Evolutionary conservation across 2,113 vertebrate species (phyloP), one percentile per base, ranked within the genome.

Genomic region (Leptocoma aspasia): DNA sequence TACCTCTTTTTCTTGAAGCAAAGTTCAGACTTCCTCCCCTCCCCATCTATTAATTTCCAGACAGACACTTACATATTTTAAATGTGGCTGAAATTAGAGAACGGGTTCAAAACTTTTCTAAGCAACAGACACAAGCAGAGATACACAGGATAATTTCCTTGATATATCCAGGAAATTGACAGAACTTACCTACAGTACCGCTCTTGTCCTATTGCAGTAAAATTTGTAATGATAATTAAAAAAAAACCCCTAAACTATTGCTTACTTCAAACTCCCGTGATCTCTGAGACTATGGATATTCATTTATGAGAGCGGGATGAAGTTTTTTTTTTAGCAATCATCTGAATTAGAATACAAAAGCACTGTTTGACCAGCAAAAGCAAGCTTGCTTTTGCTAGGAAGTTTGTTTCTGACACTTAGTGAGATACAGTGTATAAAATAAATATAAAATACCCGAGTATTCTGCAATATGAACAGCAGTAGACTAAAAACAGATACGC

Each of bases 401-500:
- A 64, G 27, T 10, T 49, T 41, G 27, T 13, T 45, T 17, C 35
- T 42, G 15, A 11, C 3, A 9, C 18, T 28, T 3, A 33, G 30
- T 2, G 11, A 52, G 12, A 47, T 16, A n/a, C 2, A 17, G 45
- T 24, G 33, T 5, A 44, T 2, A 61, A 60, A 53, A 27, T 9
- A 37, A 44, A 37, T 5, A 22, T 1, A 13, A 42, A 59, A 49
- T 1, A 42, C 6, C 5, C 2, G 16, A 27, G 4, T 4, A 15
- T 17, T 39, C 31, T 21, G 20, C 37, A 12, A 3, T 33, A 31
- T 6, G 26, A 80, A 20, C 41, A 39, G 42, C 3, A 11, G n/a
- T 0, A 19, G 4, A 17, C n/a, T n/a, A 69, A 42, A 66, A 27
- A 37, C 0, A 59, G 52, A 28, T 2, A 41, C 0, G 2, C 37